Base-by-base conservation (phyloP, 2,888 invertebrate genomes). In the Brachyptera putata region DNA sequence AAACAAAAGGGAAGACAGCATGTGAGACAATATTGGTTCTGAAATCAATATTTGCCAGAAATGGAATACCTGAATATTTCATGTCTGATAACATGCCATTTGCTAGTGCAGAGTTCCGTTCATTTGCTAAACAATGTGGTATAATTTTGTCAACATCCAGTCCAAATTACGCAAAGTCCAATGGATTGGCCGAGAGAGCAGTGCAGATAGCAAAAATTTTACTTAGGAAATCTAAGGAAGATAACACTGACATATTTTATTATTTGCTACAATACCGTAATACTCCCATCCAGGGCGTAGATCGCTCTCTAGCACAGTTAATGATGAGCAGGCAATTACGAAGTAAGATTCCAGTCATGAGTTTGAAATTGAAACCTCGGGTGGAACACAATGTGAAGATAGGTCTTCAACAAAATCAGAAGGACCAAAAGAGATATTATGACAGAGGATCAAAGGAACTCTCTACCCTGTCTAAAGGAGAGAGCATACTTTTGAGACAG, bases 21-120 rank as follows among this genome's bases (percentile, higher is more conserved):
- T 5, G 9, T 39, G 39, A 39, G 14, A n/a, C n/a, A n/a, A n/a
- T n/a, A n/a, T n/a, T n/a, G n/a, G n/a, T n/a, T n/a, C n/a, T n/a
- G n/a, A n/a, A n/a, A n/a, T n/a, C n/a, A n/a, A n/a, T n/a, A n/a
- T n/a, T n/a, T n/a, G n/a, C n/a, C n/a, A n/a, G n/a, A n/a, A n/a
- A n/a, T 61, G 67, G 68, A n/a, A 65, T 68, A 43, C 66, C 68
- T 3, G 21, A 55, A 58, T 37, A 3, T 30, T 48, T 67, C 7
- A 61, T 65, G 13, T 39, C 66, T 7, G 67, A 68, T 56, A 68
- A 68, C 59, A 60, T 62, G 34, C 67, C 66, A 22, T 70, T 67
- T 60, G 60, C 63, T 43, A 64, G 65, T 21, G 30, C 55, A 36
- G 58, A 64, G 37, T 66, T 66, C 14, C 53, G 58, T 58, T 30